Evolutionary conservation across 37 sponge, comb jelly and placozoan species (phyloP).

Genomic region (Lycopodina hypogea): DNA sequence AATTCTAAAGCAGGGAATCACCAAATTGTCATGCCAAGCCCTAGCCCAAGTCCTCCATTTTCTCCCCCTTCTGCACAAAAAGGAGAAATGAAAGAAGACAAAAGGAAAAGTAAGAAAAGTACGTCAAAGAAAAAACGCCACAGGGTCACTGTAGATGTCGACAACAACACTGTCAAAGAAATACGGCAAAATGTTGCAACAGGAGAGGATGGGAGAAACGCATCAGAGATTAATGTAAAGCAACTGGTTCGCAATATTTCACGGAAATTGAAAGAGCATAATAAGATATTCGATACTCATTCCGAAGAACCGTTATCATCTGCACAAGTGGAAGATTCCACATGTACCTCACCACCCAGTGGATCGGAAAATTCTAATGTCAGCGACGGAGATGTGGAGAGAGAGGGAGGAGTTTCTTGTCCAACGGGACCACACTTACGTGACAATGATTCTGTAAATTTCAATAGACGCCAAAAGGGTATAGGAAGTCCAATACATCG

Average conservation of each 20-base stretch:
- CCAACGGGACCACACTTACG: too few relatives aligned
- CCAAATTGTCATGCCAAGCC: background rate
- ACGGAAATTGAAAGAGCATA: conserved; percentile 23
- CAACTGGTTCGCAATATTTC: conserved; percentile 60
- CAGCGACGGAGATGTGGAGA: too few relatives aligned
- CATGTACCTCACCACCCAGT: too few relatives aligned
- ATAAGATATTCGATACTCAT: background rate
- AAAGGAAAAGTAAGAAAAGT: background rate
- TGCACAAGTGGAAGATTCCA: too few relatives aligned
- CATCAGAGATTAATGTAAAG: conserved; percentile 34
- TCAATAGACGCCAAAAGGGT: too few relatives aligned
- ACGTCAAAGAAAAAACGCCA: conserved; percentile 9
- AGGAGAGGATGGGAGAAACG: background rate
- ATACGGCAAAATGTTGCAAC: background rate
- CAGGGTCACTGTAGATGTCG: conserved; percentile 18
- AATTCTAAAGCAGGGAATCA: background rate
- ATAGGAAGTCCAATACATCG: too few relatives aligned
- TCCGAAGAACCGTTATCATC: too few relatives aligned
- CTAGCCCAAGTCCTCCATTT: background rate
- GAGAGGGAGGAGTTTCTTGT: too few relatives aligned
- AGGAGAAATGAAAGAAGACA: background rate
- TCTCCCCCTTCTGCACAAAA: background rate
- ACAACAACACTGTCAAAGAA: conserved; percentile 16
- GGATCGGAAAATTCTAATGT: too few relatives aligned
- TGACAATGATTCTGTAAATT: too few relatives aligned